Conservation (phyloP, 35 echinoderm and acorn worm species). For the Ptychodera flava region DNA sequence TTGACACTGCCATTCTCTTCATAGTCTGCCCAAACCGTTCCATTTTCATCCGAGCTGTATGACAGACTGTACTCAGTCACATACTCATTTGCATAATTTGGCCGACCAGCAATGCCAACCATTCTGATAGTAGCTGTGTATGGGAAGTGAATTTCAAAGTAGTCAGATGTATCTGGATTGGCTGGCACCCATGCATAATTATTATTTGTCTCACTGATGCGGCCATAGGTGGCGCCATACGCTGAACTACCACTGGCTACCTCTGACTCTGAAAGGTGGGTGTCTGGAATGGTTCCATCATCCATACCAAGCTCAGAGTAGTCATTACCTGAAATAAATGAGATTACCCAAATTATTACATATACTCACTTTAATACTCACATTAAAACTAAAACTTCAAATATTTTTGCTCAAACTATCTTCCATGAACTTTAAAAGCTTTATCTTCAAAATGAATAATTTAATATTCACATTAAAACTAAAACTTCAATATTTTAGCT, state of each 20-base stretch:
- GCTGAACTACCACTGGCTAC: slow-evolving; percentile 22
- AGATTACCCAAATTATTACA: too few relatives aligned
- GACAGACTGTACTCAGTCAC: slow-evolving; percentile 52
- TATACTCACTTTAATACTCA: too few relatives aligned
- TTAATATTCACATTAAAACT: too few relatives aligned
- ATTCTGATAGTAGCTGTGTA: slow-evolving; percentile 43
- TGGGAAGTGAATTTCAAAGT: slow-evolving; percentile 30
- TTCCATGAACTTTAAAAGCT: too few relatives aligned
- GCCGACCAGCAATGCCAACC: slow-evolving; percentile 39
- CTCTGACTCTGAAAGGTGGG: slow-evolving; percentile 34
- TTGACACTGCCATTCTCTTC: slow-evolving; percentile 31
- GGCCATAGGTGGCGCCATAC: slow-evolving; percentile 43
- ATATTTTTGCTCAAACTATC: too few relatives aligned
- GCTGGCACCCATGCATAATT: slow-evolving; percentile 67
- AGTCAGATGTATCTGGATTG: slow-evolving; percentile 35
- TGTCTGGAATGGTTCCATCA: slow-evolving; percentile 44
- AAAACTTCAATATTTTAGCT: too few relatives aligned
- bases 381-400: too few relatives aligned
- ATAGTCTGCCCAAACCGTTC: slow-evolving; percentile 34
- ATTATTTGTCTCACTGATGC: slow-evolving; percentile 27
- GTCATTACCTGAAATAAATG: slow-evolving; percentile 58
- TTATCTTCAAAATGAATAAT: too few relatives aligned
- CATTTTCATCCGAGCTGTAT: slow-evolving; percentile 33
- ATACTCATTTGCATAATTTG: slow-evolving; percentile 24
- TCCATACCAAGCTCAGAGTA: slow-evolving; percentile 46